A percentile compares a stretch with the other conserved stretches of the same genome.
phyloP scores from a whole-genome alignment of 2,797 vertebrate species.

The Mormyrus hasselquistii region DNA sequence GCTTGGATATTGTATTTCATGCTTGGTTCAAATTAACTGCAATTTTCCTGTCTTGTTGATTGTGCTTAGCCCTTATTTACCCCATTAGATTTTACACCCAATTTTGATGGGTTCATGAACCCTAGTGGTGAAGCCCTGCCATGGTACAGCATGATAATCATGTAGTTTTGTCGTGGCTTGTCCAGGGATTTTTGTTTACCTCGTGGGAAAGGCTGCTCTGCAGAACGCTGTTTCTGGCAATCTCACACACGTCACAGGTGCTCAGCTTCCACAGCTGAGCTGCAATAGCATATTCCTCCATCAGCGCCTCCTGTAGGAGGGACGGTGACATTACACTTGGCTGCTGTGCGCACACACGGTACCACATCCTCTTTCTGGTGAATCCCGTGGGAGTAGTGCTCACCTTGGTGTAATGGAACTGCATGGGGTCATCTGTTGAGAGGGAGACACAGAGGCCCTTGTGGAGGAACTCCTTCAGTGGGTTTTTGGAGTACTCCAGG shows the following conservation, averaged over 20 bases:
- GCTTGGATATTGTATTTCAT: background rate
- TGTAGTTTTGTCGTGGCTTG: background rate
- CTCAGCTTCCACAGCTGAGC: conserved; percentile 96
- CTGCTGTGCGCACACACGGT: background rate
- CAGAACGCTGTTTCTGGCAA: conserved; percentile 89
- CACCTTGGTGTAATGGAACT: conserved; percentile 98
- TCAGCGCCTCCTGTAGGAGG: conserved; percentile 77
- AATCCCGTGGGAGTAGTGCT: conserved; percentile 14
- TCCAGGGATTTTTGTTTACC: conserved; percentile 42
- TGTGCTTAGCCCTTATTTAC: background rate
- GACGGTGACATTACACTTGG: background rate
- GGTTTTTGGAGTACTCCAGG: conserved; percentile 93
- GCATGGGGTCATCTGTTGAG: conserved; percentile 94
- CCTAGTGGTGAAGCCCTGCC: background rate
- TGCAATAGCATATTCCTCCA: conserved; percentile 97
- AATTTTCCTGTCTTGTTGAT: background rate
- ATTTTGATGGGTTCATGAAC: background rate
- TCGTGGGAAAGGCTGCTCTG: conserved; percentile 89
- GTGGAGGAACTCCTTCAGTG: conserved; percentile 85
- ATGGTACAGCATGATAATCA: background rate
- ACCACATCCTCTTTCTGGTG: background rate
- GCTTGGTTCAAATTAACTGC: background rate
- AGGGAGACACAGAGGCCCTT: conserved; percentile 89
- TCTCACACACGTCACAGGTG: conserved; percentile 91
- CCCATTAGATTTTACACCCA: background rate